Conservation (phyloP, 23 tunicate genomes). For the Ciona savignyi region DNA sequence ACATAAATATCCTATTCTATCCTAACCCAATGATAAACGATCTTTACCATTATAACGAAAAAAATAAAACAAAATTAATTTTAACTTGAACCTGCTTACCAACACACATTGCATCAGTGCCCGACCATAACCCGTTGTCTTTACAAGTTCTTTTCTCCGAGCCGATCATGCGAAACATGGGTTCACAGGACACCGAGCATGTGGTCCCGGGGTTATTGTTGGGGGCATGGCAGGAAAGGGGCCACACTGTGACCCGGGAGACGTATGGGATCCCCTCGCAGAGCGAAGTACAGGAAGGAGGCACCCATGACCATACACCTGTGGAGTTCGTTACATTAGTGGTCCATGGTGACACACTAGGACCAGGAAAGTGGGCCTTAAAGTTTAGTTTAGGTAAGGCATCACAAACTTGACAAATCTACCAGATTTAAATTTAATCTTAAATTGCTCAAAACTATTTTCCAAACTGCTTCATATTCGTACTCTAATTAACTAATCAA, state of each 20-base stretch:
- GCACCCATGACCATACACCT: conserved; percentile 46
- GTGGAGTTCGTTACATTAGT: too few species aligned
- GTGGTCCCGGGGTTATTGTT: conserved; percentile 23
- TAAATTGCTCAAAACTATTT: not conserved
- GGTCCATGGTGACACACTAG: too few species aligned
- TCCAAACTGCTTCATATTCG: not conserved
- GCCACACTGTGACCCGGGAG: conserved; percentile 18
- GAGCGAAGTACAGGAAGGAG: conserved; percentile 30
- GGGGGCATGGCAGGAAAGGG: conserved; percentile 36
- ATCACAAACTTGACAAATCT: too few species aligned
- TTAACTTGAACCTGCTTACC: too few species aligned
- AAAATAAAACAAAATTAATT: too few species aligned
- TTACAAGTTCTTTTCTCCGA: conserved; percentile 20
- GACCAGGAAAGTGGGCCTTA: too few species aligned
- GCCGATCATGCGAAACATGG: conserved; percentile 13
- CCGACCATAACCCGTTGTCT: conserved; percentile 46
- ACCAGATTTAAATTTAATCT: too few species aligned
- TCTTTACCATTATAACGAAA: too few species aligned
- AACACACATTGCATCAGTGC: conserved; percentile 28
- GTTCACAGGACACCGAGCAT: conserved; percentile 36
- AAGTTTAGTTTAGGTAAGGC: too few species aligned
- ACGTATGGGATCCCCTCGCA: conserved; percentile 29
- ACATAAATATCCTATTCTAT: too few species aligned
- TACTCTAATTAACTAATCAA: too few species aligned
- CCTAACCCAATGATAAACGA: too few species aligned